Conservation (phyloP, 2,113 vertebrate genomes). For the Lophura nycthemera region DNA sequence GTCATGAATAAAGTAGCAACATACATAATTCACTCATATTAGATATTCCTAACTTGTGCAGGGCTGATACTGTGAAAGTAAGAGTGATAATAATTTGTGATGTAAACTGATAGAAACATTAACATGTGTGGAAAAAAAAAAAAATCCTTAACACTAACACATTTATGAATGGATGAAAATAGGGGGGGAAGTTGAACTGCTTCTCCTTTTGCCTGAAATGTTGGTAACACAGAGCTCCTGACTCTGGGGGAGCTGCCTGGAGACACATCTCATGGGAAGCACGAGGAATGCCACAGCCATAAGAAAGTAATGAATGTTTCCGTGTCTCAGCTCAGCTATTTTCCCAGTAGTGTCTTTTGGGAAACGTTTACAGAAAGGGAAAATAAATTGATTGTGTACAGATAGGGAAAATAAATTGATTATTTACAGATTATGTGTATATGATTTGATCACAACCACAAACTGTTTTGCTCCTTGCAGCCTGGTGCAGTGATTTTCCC, state of each 20-base stretch:
- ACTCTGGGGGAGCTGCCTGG: neutral
- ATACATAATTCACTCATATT: neutral
- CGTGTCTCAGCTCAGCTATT: neutral
- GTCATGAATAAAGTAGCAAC: neutral
- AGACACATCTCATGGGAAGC: neutral
- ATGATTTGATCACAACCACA: neutral
- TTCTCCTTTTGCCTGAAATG: neutral
- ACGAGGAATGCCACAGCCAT: neutral
- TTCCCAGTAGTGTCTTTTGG: neutral
- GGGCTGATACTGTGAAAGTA: neutral
- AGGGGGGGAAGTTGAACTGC: neutral
- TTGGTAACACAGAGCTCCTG: neutral
- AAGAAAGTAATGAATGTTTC: neutral
- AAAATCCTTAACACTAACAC: neutral
- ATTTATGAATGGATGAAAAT: neutral
- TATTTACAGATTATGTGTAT: neutral
- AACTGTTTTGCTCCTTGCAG: neutral
- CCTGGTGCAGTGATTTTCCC: neutral
- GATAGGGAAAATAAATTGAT: neutral
- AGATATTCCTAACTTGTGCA: neutral
- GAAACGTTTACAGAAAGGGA: neutral
- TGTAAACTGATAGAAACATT: neutral
- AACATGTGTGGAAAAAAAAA: neutral
- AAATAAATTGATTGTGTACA: neutral
- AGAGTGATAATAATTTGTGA: neutral